Conservation (phyloP, 2,888 invertebrate species). For the Tanytarsus gracilentus region DNA sequence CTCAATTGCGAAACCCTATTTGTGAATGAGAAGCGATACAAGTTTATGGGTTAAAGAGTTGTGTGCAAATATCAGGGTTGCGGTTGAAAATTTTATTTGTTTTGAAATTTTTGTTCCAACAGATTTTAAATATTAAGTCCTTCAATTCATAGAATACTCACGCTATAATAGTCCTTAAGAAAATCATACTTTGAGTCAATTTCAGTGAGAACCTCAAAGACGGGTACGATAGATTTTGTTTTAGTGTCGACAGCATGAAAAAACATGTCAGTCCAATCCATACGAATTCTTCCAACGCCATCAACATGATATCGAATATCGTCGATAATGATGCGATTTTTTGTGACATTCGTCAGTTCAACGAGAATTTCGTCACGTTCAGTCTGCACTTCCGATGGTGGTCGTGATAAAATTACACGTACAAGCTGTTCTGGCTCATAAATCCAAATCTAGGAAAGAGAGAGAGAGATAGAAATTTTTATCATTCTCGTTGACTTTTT, state of each 20-base stretch:
- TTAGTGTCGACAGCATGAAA: constrained; percentile 69
- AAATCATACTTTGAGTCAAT: constrained; percentile 81
- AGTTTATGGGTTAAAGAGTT: background rate
- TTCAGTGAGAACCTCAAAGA: constrained; percentile 66
- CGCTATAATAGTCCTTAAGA: constrained; percentile 50
- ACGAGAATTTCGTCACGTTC: constrained; percentile 62
- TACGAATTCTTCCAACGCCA: constrained; percentile 45
- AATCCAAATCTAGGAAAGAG: constrained; percentile 75
- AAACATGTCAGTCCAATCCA: constrained; percentile 71
- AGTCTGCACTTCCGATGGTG: constrained; percentile 64
- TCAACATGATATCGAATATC: constrained; percentile 66
- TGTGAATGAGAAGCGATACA: background rate
- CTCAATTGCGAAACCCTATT: constrained; percentile 58
- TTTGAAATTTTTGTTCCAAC: too few relatives aligned
- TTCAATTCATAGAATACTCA: background rate
- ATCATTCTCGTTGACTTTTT: background rate
- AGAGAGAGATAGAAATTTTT: background rate
- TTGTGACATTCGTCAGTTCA: constrained; percentile 65
- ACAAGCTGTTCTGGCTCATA: constrained; percentile 77
- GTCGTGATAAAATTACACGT: constrained; percentile 72
- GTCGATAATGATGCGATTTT: constrained; percentile 69
- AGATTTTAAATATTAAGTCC: too few relatives aligned
- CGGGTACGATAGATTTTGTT: constrained; percentile 64
- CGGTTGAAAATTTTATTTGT: too few relatives aligned
- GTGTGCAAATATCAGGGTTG: background rate